A percentile compares a stretch with the other conserved stretches of the same genome.
Evolutionary conservation across 2,113 vertebrate genomes (phyloP).

Genomic region (Stegostoma tigrinum): DNA sequence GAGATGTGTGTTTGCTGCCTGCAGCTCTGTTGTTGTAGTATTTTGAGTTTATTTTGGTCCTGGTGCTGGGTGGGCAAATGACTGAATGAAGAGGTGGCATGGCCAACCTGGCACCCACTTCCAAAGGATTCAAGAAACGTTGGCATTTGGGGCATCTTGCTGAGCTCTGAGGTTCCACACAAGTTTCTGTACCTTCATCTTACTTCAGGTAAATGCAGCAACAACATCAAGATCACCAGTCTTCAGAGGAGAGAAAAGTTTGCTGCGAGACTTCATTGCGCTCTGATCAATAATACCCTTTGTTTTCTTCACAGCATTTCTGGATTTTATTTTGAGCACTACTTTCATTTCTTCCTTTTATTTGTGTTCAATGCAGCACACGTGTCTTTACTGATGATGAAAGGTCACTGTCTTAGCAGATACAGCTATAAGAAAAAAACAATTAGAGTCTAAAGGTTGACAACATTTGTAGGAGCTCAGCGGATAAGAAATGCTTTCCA

Average conservation of each 20-base stretch:
- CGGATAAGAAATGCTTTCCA: not conserved
- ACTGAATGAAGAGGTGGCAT: not conserved
- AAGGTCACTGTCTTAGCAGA: not conserved
- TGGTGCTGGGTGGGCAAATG: not conserved
- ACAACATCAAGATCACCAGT: not conserved
- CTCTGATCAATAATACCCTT: not conserved
- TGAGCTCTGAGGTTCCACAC: not conserved
- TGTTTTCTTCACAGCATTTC: not conserved
- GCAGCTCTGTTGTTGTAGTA: not conserved
- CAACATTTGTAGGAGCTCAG: not conserved
- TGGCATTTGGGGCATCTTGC: not conserved
- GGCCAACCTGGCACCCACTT: not conserved
- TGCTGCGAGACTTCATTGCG: not conserved
- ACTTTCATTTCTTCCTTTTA: not conserved
- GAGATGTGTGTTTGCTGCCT: not conserved
- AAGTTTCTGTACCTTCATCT: not conserved
- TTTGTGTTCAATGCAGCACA: not conserved
- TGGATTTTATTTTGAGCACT: not conserved
- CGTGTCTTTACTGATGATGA: not conserved
- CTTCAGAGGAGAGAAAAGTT: not conserved
- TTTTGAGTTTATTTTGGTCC: not conserved
- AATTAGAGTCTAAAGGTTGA: not conserved
- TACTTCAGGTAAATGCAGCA: not conserved
- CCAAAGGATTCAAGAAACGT: not conserved
- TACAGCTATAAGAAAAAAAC: not conserved